These are phyloP conservation scores for Cotesia vestalis DNA, from an alignment of 1,140 invertebrate species.

Conservation along the genomic window DNA sequence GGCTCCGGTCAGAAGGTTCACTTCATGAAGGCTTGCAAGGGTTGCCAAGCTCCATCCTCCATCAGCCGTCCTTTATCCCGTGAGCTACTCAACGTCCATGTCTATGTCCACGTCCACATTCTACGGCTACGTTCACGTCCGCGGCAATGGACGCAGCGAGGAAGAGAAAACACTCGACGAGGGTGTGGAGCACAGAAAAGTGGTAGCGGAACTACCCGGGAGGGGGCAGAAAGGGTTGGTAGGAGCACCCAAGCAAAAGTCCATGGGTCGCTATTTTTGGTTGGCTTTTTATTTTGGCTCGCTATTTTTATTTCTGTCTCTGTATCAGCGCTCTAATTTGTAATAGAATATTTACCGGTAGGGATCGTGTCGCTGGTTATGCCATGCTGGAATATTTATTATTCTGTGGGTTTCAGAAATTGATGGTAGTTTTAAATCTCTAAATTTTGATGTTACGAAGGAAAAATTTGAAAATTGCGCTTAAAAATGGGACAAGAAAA, in stretches of 20 bases:
- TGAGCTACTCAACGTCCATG: too few species aligned
- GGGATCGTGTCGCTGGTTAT: too few species aligned
- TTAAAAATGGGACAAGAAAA: too few species aligned
- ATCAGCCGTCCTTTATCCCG: background rate
- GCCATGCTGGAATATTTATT: too few species aligned
- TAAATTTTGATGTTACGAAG: too few species aligned
- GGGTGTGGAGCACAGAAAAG: constrained; percentile 11
- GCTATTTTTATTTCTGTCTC: background rate
- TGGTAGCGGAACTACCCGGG: background rate
- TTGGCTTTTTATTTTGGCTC: background rate
- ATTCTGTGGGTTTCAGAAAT: too few species aligned
- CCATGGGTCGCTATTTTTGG: constrained; percentile 6
- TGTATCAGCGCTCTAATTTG: too few species aligned
- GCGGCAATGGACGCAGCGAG: background rate
- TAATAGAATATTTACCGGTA: too few species aligned
- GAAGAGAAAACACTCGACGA: background rate
- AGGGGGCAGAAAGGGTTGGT: constrained; percentile 29
- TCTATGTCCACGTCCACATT: too few species aligned
- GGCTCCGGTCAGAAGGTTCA: constrained; percentile 50
- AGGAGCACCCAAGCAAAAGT: constrained; percentile 18
- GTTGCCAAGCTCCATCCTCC: constrained; percentile 4
- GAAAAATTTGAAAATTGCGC: too few species aligned
- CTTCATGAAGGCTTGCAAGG: constrained; percentile 30
- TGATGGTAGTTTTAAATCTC: too few species aligned
- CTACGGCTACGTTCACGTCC: too few species aligned